Evolutionary conservation across 2,113 vertebrate species (phyloP).

Genomic region (Struthidea cinerea): DNA sequence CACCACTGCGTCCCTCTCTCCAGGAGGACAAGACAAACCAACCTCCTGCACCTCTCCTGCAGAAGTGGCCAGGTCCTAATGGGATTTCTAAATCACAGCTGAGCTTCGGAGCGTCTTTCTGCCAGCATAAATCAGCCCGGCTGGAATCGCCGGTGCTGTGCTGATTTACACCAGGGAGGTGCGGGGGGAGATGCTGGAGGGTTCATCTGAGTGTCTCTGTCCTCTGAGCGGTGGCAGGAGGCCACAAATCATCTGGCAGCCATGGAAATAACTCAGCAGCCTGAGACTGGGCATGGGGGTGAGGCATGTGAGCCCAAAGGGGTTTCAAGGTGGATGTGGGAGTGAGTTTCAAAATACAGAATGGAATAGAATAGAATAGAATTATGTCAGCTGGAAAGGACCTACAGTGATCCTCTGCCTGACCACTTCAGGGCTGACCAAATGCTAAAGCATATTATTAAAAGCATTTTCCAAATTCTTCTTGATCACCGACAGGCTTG

Average conservation of each 20-base stretch:
- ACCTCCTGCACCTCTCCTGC: background rate
- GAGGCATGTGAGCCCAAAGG: background rate
- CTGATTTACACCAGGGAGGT: background rate
- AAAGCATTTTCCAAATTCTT: background rate
- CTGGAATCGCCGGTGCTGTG: background rate
- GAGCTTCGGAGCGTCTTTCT: background rate
- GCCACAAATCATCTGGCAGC: background rate
- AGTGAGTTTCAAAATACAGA: background rate
- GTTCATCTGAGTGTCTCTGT: background rate
- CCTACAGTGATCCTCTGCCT: background rate
- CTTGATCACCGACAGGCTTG: background rate
- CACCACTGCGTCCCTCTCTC: background rate
- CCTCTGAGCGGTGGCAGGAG: background rate
- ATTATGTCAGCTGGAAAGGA: background rate
- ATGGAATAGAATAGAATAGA: background rate
- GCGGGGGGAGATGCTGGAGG: background rate
- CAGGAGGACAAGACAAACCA: background rate
- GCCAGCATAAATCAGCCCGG: background rate
- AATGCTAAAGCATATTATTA: background rate
- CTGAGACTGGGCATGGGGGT: background rate
- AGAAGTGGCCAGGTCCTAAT: background rate
- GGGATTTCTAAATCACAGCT: conserved; percentile 9
- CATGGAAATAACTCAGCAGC: background rate
- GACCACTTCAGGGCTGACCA: background rate
- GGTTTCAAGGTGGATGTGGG: background rate